Base-by-base conservation (phyloP, 2,888 invertebrate species). In the Anodontia alba region DNA sequence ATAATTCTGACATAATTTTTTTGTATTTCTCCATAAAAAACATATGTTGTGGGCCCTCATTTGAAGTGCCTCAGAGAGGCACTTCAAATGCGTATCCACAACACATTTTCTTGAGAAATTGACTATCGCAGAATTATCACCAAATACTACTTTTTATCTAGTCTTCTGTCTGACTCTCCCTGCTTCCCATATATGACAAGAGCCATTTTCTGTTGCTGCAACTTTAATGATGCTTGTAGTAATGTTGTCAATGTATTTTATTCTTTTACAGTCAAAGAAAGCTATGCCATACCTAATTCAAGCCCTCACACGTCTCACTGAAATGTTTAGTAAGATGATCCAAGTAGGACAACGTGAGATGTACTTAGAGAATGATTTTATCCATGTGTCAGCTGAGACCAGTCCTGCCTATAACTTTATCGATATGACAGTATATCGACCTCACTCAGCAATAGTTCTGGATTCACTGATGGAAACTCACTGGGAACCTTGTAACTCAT, bases 371-470 rank as follows among this genome's bases (percentile, higher is more conserved):
- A 83, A 80, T 38, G 83, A 85, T 38, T 77, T 43, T 33, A 33
- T 83, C 43, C 80, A 78, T 72, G 66, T 85, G n/a, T 83, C 85
- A n/a, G 71, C 80, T 5, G 80, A 83, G 46, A 73, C 76, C 2
- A 46, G 43, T 26, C 73, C 78, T 15, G 80, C 80, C 0, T 57
- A 68, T 23, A 26, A 69, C 15, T 33, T 78, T 5, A 38, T 72
- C 23, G 85, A 73, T 0, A 26, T 23, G 0, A 67, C 29, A 1
- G 57, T 85, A 0, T 3, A 42, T 0, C 33, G 85, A 36, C 85
- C 82, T 1, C 36, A 76, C 1, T 80, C 80, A 0, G 80, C 54
- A 0, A 42, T 85, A 8, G 80, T 78, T n/a, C 67, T 85, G 2
- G 46, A 46, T 23, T 67, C 73, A 12, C 42, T 81, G 68, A 54